Percentiles rank a stretch among this genome's conserved stretches.
phyloP scores from a whole-genome alignment of 2,113 vertebrate genomes.

The Zootoca vivipara region DNA sequence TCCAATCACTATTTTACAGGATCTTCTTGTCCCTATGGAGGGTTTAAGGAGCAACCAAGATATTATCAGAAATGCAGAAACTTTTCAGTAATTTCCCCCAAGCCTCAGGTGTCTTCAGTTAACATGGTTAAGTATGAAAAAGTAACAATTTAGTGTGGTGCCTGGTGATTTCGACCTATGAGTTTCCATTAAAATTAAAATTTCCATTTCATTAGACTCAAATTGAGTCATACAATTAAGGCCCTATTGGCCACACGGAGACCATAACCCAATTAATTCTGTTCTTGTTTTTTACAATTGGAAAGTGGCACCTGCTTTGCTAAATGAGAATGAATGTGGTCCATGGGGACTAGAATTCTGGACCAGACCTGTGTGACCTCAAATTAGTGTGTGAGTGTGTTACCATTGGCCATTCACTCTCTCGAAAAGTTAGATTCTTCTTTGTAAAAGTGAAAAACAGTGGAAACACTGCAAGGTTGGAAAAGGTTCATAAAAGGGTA shows the following conservation, averaged over 20 bases:
- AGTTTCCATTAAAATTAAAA: slow-evolving; percentile 47
- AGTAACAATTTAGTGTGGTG: slow-evolving; percentile 43
- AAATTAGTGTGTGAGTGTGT: background rate
- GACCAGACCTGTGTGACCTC: background rate
- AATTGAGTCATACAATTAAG: slow-evolving; percentile 50
- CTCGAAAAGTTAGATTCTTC: background rate
- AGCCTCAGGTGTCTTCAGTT: slow-evolving; percentile 39
- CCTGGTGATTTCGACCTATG: slow-evolving; percentile 28
- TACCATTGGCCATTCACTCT: no score
- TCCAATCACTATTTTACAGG: slow-evolving; percentile 37
- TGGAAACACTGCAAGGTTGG: background rate
- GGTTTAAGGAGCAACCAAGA: background rate
- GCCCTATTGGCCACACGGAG: slow-evolving; percentile 39
- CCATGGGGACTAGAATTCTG: background rate
- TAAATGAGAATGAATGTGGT: slow-evolving; percentile 14
- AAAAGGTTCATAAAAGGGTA: no score
- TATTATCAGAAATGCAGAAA: slow-evolving; percentile 31
- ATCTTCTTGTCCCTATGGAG: slow-evolving; percentile 21
- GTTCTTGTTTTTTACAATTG: slow-evolving; percentile 32
- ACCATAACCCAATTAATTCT: slow-evolving; percentile 57
- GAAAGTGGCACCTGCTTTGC: slow-evolving; percentile 43
- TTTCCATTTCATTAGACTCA: slow-evolving; percentile 64
- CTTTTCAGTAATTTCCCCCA: slow-evolving; percentile 15
- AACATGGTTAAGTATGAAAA: slow-evolving; percentile 40
- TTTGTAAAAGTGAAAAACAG: background rate